Conservation (phyloP, 2,113 vertebrate genomes). For the Pogonocichla stellata region DNA sequence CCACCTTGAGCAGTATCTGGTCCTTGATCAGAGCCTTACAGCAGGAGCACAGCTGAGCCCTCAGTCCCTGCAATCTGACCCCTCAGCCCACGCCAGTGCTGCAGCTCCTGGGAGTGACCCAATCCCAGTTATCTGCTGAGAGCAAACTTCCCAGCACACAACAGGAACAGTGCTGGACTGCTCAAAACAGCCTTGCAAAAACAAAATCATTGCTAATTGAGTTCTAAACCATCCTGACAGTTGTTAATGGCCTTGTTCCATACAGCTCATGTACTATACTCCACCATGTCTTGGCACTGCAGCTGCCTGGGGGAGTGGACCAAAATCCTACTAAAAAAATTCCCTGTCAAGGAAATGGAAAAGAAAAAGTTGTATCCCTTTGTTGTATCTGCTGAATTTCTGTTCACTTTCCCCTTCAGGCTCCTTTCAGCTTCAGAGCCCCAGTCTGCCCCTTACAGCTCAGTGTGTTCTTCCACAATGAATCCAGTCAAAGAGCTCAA, state of each 20-base stretch:
- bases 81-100: not conserved
- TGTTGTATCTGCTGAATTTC: not conserved
- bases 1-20: not conserved
- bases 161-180: accelerated
- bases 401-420: not conserved
- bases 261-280: accelerated
- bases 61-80: not conserved
- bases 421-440: not conserved
- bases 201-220: not conserved
- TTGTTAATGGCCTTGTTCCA: no score
- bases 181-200: not conserved
- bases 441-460: not conserved
- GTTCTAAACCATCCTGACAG: accelerated
- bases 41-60: not conserved
- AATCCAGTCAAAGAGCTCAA: not conserved
- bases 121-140: not conserved
- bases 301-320: not conserved
- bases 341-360: not conserved
- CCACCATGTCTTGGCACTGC: not conserved
- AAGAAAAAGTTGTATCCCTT: not conserved
- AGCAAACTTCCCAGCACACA: not conserved
- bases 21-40: not conserved
- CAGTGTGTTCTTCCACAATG: accelerated
- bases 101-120: not conserved
- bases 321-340: not conserved